Percentiles rank a stretch among this genome's conserved stretches.
These are phyloP conservation scores for Leuciscus idus DNA, from an alignment of 2,113 vertebrate genomes.

Conservation along the genomic window DNA sequence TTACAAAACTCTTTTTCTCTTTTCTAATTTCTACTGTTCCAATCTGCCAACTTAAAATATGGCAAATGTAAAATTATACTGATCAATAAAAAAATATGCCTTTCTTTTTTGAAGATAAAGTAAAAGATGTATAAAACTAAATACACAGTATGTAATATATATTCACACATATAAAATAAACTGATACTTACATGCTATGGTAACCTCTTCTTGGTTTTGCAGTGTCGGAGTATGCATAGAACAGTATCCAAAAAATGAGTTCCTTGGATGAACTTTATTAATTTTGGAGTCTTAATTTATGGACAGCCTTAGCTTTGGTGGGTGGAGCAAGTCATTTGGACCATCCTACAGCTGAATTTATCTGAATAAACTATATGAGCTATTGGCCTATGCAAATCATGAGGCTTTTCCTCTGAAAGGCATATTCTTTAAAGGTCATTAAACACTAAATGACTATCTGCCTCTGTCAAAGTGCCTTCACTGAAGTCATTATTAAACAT, in stretches of 20 bases:
- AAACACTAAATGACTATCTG: slow-evolving; percentile 18
- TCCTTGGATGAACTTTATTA: slow-evolving; percentile 17
- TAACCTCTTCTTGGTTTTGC: slow-evolving; percentile 1
- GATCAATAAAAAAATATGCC: neutral
- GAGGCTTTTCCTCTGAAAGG: slow-evolving; percentile 1
- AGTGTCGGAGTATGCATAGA: neutral
- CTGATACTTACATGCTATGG: neutral
- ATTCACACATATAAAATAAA: neutral
- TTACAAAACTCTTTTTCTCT: neutral
- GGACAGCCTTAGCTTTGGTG: neutral
- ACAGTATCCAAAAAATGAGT: slow-evolving; percentile 4
- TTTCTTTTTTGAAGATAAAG: neutral
- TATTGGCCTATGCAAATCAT: slow-evolving; percentile 33
- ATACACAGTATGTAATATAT: neutral
- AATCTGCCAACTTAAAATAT: neutral
- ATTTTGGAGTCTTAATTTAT: slow-evolving; percentile 29
- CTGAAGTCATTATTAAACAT: slow-evolving; percentile 1
- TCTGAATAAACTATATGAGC: neutral
- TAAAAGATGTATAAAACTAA: neutral
- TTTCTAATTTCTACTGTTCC: neutral
- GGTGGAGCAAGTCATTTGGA: slow-evolving; percentile 24
- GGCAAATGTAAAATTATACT: neutral
- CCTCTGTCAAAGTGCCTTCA: neutral
- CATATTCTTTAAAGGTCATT: neutral
- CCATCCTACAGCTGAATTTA: neutral